phyloP scores from a whole-genome alignment of 35 echinoderm and acorn worm species.

The Hemicentrotus pulcherrimus region DNA sequence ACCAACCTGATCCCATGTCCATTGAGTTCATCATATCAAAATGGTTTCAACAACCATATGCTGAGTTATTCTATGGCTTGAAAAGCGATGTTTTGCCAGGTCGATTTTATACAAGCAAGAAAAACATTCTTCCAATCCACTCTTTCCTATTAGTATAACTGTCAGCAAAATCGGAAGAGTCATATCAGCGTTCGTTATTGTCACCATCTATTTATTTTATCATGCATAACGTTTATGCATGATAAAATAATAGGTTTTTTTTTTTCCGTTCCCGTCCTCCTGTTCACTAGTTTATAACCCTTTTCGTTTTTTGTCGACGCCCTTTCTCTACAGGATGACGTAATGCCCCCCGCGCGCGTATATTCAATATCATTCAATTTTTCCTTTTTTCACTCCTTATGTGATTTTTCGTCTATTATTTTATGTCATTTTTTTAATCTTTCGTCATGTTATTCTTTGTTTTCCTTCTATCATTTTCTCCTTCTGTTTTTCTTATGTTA shows the following conservation, averaged over 20 bases:
- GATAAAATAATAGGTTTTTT: neutral
- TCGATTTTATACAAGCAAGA: neutral
- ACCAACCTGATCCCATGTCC: neutral
- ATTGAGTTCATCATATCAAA: neutral
- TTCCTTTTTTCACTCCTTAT: too few species aligned
- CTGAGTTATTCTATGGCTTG: neutral
- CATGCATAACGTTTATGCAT: neutral
- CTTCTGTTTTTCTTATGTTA: too few species aligned
- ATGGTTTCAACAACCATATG: neutral
- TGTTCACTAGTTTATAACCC: too few species aligned
- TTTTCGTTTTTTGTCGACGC: too few species aligned
- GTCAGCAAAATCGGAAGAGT: neutral
- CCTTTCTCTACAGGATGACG: too few species aligned
- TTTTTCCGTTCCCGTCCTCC: too few species aligned
- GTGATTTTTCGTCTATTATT: too few species aligned
- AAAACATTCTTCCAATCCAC: neutral
- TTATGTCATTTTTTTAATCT: too few species aligned
- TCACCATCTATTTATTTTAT: neutral
- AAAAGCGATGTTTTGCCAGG: neutral
- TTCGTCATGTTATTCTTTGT: too few species aligned
- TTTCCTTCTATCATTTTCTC: too few species aligned
- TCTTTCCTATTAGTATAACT: neutral
- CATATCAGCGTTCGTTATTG: neutral
- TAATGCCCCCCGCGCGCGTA: too few species aligned
- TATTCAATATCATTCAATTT: too few species aligned